Percentiles rank a stretch among this genome's conserved stretches.
Conservation (phyloP, 64 coral and sea anemone genomes). For the Catalaphyllia jardinei region DNA sequence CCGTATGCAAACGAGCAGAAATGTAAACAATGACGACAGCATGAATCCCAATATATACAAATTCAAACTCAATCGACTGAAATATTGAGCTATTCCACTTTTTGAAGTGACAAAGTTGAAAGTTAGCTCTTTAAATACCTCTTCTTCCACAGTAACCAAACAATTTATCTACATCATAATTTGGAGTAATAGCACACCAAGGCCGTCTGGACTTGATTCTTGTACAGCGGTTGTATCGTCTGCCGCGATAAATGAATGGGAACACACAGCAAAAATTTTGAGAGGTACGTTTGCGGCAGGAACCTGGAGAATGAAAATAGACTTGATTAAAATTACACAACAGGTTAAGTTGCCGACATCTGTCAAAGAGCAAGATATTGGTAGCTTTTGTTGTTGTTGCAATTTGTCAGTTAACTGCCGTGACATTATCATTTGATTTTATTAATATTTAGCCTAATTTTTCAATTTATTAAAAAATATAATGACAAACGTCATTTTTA, state of each 20-base stretch:
- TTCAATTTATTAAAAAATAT: too few species aligned
- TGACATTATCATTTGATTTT: too few species aligned
- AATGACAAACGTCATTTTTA: too few species aligned
- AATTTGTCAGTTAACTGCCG: too few species aligned
- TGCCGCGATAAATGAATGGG: constrained; percentile 62
- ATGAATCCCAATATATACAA: too few species aligned
- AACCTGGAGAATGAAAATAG: not conserved
- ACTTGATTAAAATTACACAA: not conserved
- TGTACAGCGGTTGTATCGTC: constrained; percentile 35
- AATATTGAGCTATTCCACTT: too few species aligned
- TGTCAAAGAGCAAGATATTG: not conserved
- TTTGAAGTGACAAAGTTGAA: not conserved
- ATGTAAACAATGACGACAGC: too few species aligned
- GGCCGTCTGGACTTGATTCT: not conserved
- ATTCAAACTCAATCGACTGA: too few species aligned
- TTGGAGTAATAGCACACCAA: constrained; percentile 58
- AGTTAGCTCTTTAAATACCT: not conserved
- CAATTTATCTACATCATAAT: constrained; percentile 53
- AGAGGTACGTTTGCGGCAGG: constrained; percentile 21
- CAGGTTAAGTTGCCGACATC: not conserved
- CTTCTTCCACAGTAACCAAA: constrained; percentile 48
- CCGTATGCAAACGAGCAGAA: too few species aligned
- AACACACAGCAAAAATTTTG: constrained; percentile 62
- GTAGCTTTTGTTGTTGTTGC: too few species aligned
- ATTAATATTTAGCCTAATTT: too few species aligned